Conservation (phyloP, 1,140 invertebrate genomes). For the Pectinophora gossypiella region DNA sequence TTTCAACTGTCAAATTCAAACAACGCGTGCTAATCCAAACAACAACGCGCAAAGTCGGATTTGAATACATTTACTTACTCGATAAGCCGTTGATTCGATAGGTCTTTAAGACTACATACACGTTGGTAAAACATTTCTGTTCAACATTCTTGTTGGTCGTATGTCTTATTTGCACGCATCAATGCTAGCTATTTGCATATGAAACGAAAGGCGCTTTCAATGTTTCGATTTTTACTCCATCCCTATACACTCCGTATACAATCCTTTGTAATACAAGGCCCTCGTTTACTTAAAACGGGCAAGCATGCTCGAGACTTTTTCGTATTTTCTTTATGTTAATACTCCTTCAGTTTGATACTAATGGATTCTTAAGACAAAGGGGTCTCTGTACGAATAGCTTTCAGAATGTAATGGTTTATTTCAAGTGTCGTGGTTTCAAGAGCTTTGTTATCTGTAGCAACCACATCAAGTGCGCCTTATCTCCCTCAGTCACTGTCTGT, state of each 20-base stretch:
- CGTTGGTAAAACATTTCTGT: neutral
- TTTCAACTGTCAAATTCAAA: too few relatives aligned
- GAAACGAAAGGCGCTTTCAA: conserved; percentile 45
- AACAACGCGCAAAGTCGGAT: too few relatives aligned
- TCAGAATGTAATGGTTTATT: neutral
- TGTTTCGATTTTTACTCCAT: conserved; percentile 47
- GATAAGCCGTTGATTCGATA: too few relatives aligned
- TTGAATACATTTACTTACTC: too few relatives aligned
- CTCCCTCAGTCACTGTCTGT: conserved; percentile 56
- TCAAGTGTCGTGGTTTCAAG: conserved; percentile 38
- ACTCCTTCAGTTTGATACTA: conserved; percentile 10
- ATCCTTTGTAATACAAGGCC: conserved; percentile 25
- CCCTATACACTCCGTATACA: conserved; percentile 17
- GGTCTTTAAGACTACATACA: too few relatives aligned
- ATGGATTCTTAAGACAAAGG: conserved; percentile 4
- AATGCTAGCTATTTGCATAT: conserved; percentile 42
- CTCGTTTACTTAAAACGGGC: conserved; percentile 8
- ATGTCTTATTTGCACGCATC: conserved; percentile 32
- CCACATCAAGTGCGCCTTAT: conserved; percentile 68
- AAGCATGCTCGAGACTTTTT: conserved; percentile 1
- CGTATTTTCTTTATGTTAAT: conserved; percentile 11
- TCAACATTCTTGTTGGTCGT: conserved; percentile 15
- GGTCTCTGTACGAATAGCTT: neutral
- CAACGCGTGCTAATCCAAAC: too few relatives aligned
- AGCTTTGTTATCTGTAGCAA: conserved; percentile 57